Evolutionary conservation across 2,888 invertebrate genomes (phyloP).

Genomic region (Dicranocentrus wangi): DNA sequence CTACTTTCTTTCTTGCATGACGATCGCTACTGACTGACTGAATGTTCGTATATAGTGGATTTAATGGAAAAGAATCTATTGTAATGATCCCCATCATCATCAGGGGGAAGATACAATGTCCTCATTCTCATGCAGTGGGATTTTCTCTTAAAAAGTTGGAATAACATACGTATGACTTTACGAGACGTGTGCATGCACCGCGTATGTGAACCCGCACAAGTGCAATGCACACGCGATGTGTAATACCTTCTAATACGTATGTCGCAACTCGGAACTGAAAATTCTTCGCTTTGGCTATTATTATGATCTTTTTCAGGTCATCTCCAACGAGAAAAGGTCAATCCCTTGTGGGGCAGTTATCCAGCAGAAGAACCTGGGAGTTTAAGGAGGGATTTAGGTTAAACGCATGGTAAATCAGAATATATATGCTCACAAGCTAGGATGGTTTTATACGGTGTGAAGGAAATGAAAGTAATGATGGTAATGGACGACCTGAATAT

Average conservation of each 20-base stretch:
- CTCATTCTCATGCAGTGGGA: no score
- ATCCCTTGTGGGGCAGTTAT: background rate
- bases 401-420: constrained; percentile 15
- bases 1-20: no score
- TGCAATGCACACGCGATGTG: background rate
- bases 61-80: background rate
- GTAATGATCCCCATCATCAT: background rate
- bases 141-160: no score
- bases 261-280: background rate
- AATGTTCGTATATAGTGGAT: background rate
- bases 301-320: constrained; percentile 7
- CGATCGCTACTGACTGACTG: no score
- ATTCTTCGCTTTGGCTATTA: background rate
- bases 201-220: background rate
- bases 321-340: constrained; percentile 7
- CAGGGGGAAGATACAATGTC: background rate
- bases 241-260: background rate
- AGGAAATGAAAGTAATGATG: no score
- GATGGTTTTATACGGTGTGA: no score
- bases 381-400: constrained; percentile 20
- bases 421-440: no score
- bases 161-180: background rate
- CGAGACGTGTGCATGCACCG: no score
- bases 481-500: constrained; percentile 11
- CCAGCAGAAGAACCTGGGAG: background rate